phyloP scores from a whole-genome alignment of 2,888 invertebrate genomes.

The Microplitis deprimator region DNA sequence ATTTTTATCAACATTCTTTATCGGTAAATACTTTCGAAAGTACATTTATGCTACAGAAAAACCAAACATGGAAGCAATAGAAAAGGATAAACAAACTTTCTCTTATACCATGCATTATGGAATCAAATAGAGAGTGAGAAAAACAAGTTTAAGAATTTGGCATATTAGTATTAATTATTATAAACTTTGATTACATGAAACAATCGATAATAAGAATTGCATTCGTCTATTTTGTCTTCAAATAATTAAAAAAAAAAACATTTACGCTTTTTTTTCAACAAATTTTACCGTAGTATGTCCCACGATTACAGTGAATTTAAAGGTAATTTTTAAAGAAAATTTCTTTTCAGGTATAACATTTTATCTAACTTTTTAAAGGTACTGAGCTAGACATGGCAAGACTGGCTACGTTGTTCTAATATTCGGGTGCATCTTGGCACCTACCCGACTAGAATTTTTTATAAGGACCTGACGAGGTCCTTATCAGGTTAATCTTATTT shows the following conservation, averaged over 20 bases:
- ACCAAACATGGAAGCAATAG: constrained; percentile 11
- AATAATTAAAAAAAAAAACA: neutral
- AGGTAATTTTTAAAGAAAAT: no score
- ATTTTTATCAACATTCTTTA: constrained; percentile 25
- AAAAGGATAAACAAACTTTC: constrained; percentile 19
- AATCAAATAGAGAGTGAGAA: neutral
- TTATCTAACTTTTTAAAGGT: no score
- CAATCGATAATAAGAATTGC: neutral
- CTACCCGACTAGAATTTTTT: no score
- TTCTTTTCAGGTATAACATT: no score
- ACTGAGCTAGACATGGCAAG: no score
- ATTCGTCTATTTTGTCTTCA: neutral
- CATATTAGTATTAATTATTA: neutral
- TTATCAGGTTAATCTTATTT: no score
- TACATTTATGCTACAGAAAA: neutral
- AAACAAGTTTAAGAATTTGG: constrained; percentile 19
- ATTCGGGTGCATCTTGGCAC: no score
- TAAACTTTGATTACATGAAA: neutral
- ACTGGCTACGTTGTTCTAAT: no score
- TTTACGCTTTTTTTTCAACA: no score
- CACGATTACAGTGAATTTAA: no score
- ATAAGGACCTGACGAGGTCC: no score
- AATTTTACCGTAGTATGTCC: no score
- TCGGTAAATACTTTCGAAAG: constrained; percentile 30
- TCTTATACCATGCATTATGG: neutral